Percentiles rank a stretch among this genome's conserved stretches.
Conservation (phyloP, 2,888 invertebrate genomes). For the Epirrhoe tristata region DNA sequence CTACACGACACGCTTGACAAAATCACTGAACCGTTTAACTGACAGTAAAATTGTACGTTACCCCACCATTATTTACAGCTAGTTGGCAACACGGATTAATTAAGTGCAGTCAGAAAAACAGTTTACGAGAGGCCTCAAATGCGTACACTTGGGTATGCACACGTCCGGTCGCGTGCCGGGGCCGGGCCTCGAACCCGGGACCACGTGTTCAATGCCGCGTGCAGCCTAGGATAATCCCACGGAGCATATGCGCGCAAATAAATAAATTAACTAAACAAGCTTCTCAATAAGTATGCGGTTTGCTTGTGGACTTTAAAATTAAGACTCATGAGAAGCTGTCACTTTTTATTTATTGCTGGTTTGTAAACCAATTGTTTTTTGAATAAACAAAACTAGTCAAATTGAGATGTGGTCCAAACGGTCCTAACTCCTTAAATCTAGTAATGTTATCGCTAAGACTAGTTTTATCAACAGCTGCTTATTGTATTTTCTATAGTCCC, state of each 20-base stretch:
- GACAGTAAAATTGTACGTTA: slow-evolving; percentile 27
- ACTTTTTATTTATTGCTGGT: neutral
- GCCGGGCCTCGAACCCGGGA: slow-evolving; percentile 51
- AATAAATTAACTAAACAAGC: slow-evolving; percentile 77
- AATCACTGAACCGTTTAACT: slow-evolving; percentile 27
- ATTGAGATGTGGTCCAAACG: no score
- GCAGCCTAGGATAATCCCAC: slow-evolving; percentile 70
- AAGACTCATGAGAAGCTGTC: slow-evolving; percentile 65
- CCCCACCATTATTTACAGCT: slow-evolving; percentile 43
- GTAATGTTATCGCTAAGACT: no score
- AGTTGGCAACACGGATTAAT: slow-evolving; percentile 75
- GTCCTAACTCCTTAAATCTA: no score
- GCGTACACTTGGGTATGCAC: slow-evolving; percentile 66
- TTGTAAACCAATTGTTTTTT: slow-evolving; percentile 18
- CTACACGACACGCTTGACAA: slow-evolving; percentile 22
- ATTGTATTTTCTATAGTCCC: no score
- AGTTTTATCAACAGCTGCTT: no score
- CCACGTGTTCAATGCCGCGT: slow-evolving; percentile 47
- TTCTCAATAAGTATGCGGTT: slow-evolving; percentile 52
- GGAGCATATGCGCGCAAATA: slow-evolving; percentile 77
- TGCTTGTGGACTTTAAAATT: slow-evolving; percentile 59
- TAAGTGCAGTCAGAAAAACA: slow-evolving; percentile 78
- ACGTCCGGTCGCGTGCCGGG: slow-evolving; percentile 55
- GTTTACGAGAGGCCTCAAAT: slow-evolving; percentile 62
- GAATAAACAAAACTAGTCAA: no score